Percentiles rank a stretch among this genome's conserved stretches.
Evolutionary conservation across 2,888 invertebrate genomes (phyloP).

Genomic region (Lithodes maja): DNA sequence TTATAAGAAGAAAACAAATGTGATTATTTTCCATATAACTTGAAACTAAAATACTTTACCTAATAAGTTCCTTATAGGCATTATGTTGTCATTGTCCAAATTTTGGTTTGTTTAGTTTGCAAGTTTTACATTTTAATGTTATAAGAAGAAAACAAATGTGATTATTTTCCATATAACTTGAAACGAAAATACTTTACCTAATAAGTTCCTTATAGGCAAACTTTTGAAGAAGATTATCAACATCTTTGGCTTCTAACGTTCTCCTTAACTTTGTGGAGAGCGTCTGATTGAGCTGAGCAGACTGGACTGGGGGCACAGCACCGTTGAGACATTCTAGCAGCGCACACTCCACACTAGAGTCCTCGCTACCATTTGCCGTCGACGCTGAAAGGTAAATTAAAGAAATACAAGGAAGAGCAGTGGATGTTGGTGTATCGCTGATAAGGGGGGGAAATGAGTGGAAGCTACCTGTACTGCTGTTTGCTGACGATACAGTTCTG

Average conservation of each 20-base stretch:
- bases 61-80: too few species aligned
- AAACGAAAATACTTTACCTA: conserved; percentile 74
- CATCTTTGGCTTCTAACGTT: conserved; percentile 79
- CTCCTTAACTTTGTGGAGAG: conserved; percentile 72
- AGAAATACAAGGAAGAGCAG: too few species aligned
- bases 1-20: too few species aligned
- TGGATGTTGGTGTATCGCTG: too few species aligned
- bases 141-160: not conserved
- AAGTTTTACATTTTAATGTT: not conserved
- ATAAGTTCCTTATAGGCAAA: conserved; percentile 85
- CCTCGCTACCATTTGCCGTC: conserved; percentile 40
- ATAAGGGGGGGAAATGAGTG: too few species aligned
- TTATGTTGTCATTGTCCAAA: too few species aligned
- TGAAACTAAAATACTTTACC: too few species aligned
- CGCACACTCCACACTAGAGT: conserved; percentile 57
- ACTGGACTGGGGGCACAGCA: conserved; percentile 52
- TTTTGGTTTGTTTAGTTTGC: too few species aligned
- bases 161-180: not conserved
- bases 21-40: too few species aligned
- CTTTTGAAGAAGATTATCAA: conserved; percentile 85
- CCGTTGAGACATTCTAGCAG: conserved; percentile 57
- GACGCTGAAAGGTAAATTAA: not conserved
- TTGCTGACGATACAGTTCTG: too few species aligned
- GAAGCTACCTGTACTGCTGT: too few species aligned
- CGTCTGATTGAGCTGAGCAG: conserved; percentile 40